Conservation (phyloP, 2,888 invertebrate species). For the Drosophila maculinotata region DNA sequence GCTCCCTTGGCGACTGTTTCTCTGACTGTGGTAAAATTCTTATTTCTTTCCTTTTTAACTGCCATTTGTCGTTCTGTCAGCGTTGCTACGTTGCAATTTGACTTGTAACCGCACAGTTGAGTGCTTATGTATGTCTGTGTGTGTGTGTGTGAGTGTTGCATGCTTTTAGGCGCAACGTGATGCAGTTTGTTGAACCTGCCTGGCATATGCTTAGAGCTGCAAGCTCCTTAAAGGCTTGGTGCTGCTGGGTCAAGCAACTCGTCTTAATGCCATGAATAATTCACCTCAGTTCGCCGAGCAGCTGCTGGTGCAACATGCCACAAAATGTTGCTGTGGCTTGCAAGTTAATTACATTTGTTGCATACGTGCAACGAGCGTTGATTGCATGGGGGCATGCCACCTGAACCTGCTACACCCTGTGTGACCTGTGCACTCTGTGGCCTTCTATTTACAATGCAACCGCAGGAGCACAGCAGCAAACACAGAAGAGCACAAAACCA, state of each 20-base stretch:
- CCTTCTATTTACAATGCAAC: conserved; percentile 50
- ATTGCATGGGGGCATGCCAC: conserved; percentile 56
- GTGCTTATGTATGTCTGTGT: conserved; percentile 15
- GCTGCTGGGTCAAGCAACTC: conserved; percentile 59
- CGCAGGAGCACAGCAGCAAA: conserved; percentile 21
- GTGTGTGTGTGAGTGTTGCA: conserved; percentile 51
- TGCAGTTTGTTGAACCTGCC: conserved; percentile 74
- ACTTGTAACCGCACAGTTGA: conserved; percentile 76
- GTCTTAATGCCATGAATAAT: conserved; percentile 75
- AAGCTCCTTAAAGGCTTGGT: conserved; percentile 46
- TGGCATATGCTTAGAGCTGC: conserved; percentile 27
- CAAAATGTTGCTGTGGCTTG: conserved; percentile 50
- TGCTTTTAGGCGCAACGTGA: conserved; percentile 77
- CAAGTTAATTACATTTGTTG: conserved; percentile 77
- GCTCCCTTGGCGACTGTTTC: conserved; percentile 47
- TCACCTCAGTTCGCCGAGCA: conserved; percentile 42
- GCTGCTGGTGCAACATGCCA: conserved; percentile 36
- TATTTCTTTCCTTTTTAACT: conserved; percentile 55
- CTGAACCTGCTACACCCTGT: conserved; percentile 13
- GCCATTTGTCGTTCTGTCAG: conserved; percentile 75
- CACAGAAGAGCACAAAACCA: conserved; percentile 26
- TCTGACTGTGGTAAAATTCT: conserved; percentile 31
- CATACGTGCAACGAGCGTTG: conserved; percentile 65
- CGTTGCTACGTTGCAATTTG: conserved; percentile 66
- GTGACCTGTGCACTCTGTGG: conserved; percentile 19